phyloP scores from a whole-genome alignment of 2,797 vertebrate species.

The Onychomys leucogaster region DNA sequence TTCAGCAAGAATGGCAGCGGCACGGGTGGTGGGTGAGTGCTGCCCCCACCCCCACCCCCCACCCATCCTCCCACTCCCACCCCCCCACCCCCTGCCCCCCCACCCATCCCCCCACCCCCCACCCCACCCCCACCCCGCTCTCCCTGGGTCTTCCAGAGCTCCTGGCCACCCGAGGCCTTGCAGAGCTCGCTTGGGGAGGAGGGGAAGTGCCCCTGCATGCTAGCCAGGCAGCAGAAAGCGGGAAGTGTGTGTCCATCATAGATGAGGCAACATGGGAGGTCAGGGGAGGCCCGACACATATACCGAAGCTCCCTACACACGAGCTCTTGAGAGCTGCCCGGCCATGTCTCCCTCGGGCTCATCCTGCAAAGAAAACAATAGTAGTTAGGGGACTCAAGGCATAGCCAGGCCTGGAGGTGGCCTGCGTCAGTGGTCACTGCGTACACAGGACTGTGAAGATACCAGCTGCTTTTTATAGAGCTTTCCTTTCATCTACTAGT shows the following conservation, averaged over 20 bases:
- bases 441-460: not conserved
- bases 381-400: not conserved
- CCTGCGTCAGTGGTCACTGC: accelerated
- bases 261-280: accelerated
- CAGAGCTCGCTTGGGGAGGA: too few relatives aligned
- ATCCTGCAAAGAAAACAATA: accelerated
- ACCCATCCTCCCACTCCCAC: too few relatives aligned
- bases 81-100: too few relatives aligned
- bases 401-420: not conserved
- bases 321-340: accelerated
- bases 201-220: accelerated
- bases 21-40: slow-evolving; percentile 95
- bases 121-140: too few relatives aligned
- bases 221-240: not conserved
- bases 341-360: not conserved
- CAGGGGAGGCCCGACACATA: not conserved
- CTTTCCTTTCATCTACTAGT: not conserved
- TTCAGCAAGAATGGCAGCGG: slow-evolving; percentile 96
- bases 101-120: too few relatives aligned
- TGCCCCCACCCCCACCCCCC: too few relatives aligned
- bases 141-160: not conserved
- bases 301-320: accelerated
- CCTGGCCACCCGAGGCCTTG: not conserved
- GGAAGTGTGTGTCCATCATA: too few relatives aligned
- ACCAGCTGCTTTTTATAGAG: accelerated